Conservation (phyloP, 2,113 vertebrate species). For the Gallinago undulata region DNA sequence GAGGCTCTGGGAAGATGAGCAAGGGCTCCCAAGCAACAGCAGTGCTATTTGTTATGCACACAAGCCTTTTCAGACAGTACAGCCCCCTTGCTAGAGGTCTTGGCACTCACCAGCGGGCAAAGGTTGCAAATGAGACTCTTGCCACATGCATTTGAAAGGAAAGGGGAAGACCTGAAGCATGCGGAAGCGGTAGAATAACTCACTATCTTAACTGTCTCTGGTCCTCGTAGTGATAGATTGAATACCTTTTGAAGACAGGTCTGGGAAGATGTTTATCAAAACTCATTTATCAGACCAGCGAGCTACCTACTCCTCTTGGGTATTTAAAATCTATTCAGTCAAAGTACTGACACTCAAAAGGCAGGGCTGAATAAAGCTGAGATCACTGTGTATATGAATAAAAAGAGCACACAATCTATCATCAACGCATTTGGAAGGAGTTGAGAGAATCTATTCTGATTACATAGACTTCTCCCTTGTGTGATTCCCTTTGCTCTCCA, state of each 20-base stretch:
- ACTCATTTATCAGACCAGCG: background rate
- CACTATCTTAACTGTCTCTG: background rate
- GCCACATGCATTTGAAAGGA: background rate
- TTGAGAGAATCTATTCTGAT: conserved; percentile 14
- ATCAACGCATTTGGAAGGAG: conserved; percentile 14
- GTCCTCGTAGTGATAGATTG: background rate
- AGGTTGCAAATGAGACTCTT: background rate
- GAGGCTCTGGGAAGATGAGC: background rate
- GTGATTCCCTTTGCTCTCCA: background rate
- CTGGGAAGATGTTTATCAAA: background rate
- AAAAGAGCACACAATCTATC: background rate
- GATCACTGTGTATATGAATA: background rate
- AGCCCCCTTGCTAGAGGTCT: background rate
- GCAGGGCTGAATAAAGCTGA: conserved; percentile 1
- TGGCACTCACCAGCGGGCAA: background rate
- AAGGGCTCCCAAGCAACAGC: background rate
- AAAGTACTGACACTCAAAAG: background rate
- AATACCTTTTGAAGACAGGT: background rate
- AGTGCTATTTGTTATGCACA: background rate
- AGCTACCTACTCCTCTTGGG: background rate
- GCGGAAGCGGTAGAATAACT: background rate
- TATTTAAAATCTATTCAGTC: conserved; percentile 4
- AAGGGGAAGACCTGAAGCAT: background rate
- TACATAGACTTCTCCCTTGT: background rate
- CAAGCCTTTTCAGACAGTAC: background rate